Conservation (phyloP, 2,797 vertebrate species). For the Megalops cyprinoides region DNA sequence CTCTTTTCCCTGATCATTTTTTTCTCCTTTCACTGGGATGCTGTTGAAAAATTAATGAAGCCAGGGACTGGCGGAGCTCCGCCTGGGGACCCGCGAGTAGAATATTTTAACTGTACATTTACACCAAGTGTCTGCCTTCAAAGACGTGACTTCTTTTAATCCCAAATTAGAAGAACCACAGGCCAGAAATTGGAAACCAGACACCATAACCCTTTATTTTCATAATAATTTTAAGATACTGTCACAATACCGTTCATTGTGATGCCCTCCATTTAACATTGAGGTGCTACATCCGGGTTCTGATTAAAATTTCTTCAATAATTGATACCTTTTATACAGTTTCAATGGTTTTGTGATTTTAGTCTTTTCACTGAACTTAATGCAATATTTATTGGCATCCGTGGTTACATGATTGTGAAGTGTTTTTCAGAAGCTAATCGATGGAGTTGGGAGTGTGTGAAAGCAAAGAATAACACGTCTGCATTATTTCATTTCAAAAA, state of each 20-base stretch:
- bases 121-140: conserved; percentile 96
- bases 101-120: conserved; percentile 99
- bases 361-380: conserved; percentile 69
- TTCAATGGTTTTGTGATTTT: conserved; percentile 33
- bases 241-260: conserved; percentile 40
- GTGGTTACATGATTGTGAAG: conserved; percentile 83
- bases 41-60: conserved; percentile 99
- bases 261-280: conserved; percentile 39
- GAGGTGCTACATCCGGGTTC: background rate
- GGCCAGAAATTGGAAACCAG: conserved; percentile 81
- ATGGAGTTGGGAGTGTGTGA: conserved; percentile 62
- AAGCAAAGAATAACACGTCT: conserved; percentile 55
- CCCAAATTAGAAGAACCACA: conserved; percentile 89
- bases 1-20: conserved; percentile 73
- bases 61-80: conserved; percentile 90
- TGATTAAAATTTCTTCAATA: conserved; percentile 20
- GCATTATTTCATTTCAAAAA: conserved; percentile 33
- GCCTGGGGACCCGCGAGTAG: conserved; percentile 90
- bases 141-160: conserved; percentile 84
- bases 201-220: conserved; percentile 67
- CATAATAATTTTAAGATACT: conserved; percentile 49
- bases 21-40: conserved; percentile 88
- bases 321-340: conserved; percentile 19
- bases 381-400: conserved; percentile 88
- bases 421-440: conserved; percentile 78